phyloP scores from a whole-genome alignment of 2,888 invertebrate species.

The Eucriotettix oculatus region DNA sequence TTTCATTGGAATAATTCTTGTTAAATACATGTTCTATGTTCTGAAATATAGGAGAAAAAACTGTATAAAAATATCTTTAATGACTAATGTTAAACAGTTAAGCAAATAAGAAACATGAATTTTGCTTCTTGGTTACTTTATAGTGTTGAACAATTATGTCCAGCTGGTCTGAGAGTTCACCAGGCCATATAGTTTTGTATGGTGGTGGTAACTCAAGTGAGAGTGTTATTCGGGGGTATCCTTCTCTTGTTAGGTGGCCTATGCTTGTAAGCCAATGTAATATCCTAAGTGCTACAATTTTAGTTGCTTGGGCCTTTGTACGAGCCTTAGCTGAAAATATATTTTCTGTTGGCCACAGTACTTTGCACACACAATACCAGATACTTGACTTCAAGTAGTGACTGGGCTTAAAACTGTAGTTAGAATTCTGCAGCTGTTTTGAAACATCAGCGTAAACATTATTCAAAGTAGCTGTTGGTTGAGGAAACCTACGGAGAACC shows the following conservation, averaged over 20 bases:
- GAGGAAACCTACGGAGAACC: slow-evolving; percentile 28
- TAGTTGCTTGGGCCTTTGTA: neutral
- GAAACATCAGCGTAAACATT: slow-evolving; percentile 28
- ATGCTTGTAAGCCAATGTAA: neutral
- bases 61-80: too few relatives aligned
- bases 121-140: too few relatives aligned
- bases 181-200: neutral
- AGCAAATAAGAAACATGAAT: too few relatives aligned
- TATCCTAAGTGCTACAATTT: neutral
- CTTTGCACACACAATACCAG: neutral
- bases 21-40: too few relatives aligned
- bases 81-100: too few relatives aligned
- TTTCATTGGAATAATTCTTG: too few relatives aligned
- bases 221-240: neutral
- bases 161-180: too few relatives aligned
- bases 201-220: neutral
- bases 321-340: neutral
- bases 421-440: slow-evolving; percentile 28
- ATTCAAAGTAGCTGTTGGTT: slow-evolving; percentile 32
- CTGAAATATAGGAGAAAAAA: too few relatives aligned
- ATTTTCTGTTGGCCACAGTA: neutral
- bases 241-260: neutral
- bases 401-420: slow-evolving; percentile 13
- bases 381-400: neutral
- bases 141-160: too few relatives aligned